Percentiles rank a stretch among this genome's conserved stretches.
Conservation (phyloP, 2,113 vertebrate genomes). For the Passer domesticus region DNA sequence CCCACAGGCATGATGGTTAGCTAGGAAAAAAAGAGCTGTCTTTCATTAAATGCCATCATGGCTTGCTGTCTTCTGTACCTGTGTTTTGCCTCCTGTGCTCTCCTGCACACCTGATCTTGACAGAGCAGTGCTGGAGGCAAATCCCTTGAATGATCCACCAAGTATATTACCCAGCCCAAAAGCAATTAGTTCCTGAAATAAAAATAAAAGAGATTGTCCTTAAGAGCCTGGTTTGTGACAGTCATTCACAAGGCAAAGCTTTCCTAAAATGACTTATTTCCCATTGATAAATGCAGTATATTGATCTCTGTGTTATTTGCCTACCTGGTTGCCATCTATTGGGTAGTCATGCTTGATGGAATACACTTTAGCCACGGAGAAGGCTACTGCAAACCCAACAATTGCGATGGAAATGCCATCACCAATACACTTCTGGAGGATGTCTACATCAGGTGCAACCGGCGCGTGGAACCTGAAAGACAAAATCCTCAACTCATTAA, state of each 20-base stretch:
- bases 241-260: not conserved
- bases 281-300: not conserved
- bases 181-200: constrained; percentile 88
- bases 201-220: not conserved
- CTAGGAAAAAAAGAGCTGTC: not conserved
- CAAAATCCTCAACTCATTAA: not conserved
- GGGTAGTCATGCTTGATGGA: constrained; percentile 92
- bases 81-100: constrained; percentile 95
- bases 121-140: constrained; percentile 89
- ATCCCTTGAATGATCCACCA: constrained; percentile 87
- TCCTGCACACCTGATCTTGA: constrained; percentile 94
- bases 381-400: constrained; percentile 91
- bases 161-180: constrained; percentile 92
- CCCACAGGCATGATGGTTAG: not conserved
- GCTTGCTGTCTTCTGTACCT: constrained; percentile 74
- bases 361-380: constrained; percentile 93
- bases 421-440: constrained; percentile 76
- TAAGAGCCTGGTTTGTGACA: not conserved
- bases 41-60: not conserved
- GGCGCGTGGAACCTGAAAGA: constrained; percentile 83
- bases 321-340: constrained; percentile 91
- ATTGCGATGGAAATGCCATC: constrained; percentile 88
- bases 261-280: not conserved
- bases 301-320: not conserved
- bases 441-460: constrained; percentile 69